Conservation (phyloP, 2,113 vertebrate genomes). For the Cyanoramphus novaezelandiae region DNA sequence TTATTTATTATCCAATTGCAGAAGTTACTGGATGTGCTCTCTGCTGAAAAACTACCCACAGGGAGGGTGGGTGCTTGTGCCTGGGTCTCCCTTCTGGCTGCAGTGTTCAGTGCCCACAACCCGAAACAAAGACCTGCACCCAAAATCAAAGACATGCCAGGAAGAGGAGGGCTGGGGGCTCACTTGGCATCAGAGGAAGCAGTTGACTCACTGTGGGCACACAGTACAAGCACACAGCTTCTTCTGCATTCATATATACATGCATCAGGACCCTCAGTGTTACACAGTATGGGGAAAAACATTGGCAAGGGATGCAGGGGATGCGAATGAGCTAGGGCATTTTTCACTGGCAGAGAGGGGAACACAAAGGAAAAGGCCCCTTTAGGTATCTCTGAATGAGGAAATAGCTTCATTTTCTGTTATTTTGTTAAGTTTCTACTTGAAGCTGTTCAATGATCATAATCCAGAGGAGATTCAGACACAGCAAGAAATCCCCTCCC, state of each 20-base stretch:
- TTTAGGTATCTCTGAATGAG: not conserved
- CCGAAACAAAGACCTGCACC: not conserved
- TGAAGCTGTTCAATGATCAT: not conserved
- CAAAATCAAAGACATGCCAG: not conserved
- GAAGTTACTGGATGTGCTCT: not conserved
- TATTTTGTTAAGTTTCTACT: not conserved
- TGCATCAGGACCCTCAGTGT: not conserved
- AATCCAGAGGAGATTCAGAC: not conserved
- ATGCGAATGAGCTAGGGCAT: not conserved
- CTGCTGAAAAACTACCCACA: not conserved
- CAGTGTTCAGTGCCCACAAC: too few species aligned
- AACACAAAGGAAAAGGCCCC: not conserved
- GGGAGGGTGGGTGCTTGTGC: too few species aligned
- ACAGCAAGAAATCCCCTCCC: not conserved
- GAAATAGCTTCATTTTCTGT: not conserved
- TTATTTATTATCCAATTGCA: not conserved
- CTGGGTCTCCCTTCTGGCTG: not conserved
- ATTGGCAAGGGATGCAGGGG: not conserved
- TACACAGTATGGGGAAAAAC: not conserved
- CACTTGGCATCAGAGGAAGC: accelerated
- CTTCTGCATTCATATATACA: accelerated
- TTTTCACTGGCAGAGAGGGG: not conserved
- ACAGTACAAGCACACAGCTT: not conserved
- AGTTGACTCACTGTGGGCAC: not conserved
- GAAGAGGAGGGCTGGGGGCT: too few species aligned